Conservation (phyloP, 2,113 vertebrate genomes). For the Cairina moschata region DNA sequence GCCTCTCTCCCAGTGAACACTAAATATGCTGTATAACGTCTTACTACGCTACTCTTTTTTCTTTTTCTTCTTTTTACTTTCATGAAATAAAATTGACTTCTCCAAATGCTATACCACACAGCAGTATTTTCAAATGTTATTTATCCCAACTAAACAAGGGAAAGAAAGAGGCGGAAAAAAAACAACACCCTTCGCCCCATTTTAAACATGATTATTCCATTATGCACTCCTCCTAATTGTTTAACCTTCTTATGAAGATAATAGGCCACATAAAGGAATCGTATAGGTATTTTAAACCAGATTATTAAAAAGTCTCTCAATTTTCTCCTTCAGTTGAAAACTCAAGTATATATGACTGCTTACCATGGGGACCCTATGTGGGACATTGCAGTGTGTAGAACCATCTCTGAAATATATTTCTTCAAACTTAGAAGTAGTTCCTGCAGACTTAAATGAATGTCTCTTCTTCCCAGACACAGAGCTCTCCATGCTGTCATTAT, state of each 20-base stretch:
- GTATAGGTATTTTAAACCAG: background rate
- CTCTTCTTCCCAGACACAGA: background rate
- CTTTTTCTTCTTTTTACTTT: background rate
- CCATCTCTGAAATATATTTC: background rate
- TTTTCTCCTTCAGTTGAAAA: background rate
- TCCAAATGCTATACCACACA: background rate
- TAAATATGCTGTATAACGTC: background rate
- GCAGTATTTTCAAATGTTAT: background rate
- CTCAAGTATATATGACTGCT: background rate
- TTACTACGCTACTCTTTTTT: background rate
- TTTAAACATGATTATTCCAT: background rate
- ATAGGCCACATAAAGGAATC: background rate
- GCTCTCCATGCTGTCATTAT: background rate
- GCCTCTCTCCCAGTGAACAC: background rate
- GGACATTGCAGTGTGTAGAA: background rate
- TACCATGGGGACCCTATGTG: rapidly evolving
- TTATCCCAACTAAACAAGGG: background rate
- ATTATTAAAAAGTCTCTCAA: background rate
- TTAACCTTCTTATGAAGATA: background rate
- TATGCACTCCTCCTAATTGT: background rate
- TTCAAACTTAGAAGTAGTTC: background rate
- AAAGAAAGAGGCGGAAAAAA: background rate
- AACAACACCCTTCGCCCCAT: no score
- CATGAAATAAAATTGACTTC: background rate
- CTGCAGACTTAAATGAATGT: background rate